A percentile compares a stretch with the other conserved stretches of the same genome.
These are phyloP conservation scores for Xylophagus ater DNA, from an alignment of 2,888 invertebrate genomes.

Conservation along the genomic window DNA sequence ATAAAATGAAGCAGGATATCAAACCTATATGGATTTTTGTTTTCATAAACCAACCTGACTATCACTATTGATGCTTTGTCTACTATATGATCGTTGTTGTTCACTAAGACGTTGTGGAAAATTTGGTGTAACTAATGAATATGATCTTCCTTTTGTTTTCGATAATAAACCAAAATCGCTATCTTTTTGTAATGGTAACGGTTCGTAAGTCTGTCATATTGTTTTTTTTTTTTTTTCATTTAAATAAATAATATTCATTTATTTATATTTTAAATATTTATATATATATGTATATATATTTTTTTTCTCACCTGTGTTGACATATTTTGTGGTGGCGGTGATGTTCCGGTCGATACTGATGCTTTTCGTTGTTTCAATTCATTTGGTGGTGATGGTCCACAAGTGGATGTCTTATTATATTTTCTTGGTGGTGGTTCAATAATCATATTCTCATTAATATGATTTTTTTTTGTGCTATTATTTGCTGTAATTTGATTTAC, in stretches of 20 bases:
- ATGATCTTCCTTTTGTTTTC: slow-evolving; percentile 27
- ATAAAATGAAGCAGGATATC: no score
- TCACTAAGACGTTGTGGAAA: slow-evolving; percentile 32
- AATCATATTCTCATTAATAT: background rate
- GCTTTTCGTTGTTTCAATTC: slow-evolving; percentile 30
- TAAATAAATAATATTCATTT: no score
- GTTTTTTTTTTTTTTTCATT: no score
- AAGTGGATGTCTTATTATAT: slow-evolving; percentile 40
- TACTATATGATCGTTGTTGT: slow-evolving; percentile 51
- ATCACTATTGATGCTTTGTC: slow-evolving; percentile 55
- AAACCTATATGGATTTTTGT: no score
- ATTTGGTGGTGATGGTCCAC: slow-evolving; percentile 51
- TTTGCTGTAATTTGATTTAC: slow-evolving; percentile 1
- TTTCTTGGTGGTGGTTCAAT: background rate
- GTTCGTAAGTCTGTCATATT: slow-evolving; percentile 41
- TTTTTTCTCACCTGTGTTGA: slow-evolving; percentile 62
- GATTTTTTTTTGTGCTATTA: background rate
- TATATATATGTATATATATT: no score
- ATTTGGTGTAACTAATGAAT: slow-evolving; percentile 29
- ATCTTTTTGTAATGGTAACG: slow-evolving; percentile 23
- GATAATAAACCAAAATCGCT: slow-evolving; percentile 22
- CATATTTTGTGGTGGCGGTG: slow-evolving; percentile 76
- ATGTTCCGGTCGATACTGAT: slow-evolving; percentile 59
- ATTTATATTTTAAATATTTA: no score
- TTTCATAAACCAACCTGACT: slow-evolving; percentile 43